phyloP scores from a whole-genome alignment of 2,113 vertebrate genomes.

The Notarius lentiginosus region DNA sequence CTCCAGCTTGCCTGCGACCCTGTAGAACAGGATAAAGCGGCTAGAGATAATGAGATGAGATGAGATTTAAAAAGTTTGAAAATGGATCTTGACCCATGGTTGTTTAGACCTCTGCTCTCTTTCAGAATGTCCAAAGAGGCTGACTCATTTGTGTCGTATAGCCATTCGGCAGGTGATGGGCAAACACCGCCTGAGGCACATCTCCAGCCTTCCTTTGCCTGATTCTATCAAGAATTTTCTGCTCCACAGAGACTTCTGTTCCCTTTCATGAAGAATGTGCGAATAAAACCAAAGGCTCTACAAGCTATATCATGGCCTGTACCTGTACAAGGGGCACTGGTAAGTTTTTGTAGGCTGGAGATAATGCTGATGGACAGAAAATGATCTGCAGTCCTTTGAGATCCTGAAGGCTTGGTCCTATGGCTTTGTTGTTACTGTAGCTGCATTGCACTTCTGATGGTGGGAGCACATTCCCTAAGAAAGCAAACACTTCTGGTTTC shows the following conservation, averaged over 20 bases:
- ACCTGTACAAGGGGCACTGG: not conserved
- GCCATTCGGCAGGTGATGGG: constrained; percentile 80
- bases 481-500: constrained; percentile 24
- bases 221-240: constrained; percentile 83
- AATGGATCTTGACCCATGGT: not conserved
- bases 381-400: not conserved
- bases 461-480: not conserved
- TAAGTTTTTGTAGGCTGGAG: not conserved
- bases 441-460: not conserved
- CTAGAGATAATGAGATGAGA: no score
- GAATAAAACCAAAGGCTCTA: not conserved
- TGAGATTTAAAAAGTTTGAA: no score
- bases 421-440: not conserved
- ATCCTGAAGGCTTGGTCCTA: not conserved
- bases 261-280: constrained; percentile 36
- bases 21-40: no score
- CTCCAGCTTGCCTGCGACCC: no score
- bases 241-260: constrained; percentile 72
- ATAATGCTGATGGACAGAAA: not conserved
- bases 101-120: constrained; percentile 2
- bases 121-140: constrained; percentile 75
- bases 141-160: constrained; percentile 85
- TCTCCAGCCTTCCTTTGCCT: constrained; percentile 82
- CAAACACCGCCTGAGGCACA: constrained; percentile 79
- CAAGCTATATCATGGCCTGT: not conserved